Evolutionary conservation across 2,888 invertebrate species (phyloP), one percentile per base, ranked within the genome.

Genomic region (Plusia festucae): DNA sequence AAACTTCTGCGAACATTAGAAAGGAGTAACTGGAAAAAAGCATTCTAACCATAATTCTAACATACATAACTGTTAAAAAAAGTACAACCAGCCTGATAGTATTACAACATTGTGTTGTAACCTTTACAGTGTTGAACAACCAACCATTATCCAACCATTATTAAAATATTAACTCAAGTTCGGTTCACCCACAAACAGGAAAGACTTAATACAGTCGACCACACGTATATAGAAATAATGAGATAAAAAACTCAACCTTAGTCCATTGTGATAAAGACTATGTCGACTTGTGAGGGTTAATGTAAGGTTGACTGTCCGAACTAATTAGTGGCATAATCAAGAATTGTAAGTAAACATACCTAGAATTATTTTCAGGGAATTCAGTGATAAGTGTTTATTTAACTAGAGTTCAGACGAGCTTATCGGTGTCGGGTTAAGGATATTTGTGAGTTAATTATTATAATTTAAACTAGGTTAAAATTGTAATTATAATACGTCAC

Each of bases 151-250:
- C 18, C 16, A 46, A 46, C 46, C 49, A 53, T 67, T 60, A 67
- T 60, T 52, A 59, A 40, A 77, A 60, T 56, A 70, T 53, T 57
- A 59, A 58, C 58, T 27, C 49, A 60, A 51, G 24, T 77, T 60
- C 18, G 70, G 30, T 51, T 56, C 20, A 57, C 61, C 5, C 30
- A 57, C 61, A 73, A 73, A 77, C 73, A 73, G 73, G 73, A 73
- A 73, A 73, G 53, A 56, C 40, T 54, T n/a, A 65, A 5, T 40
- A 40, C 40, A 40, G 5, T 15, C 2, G 13, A 40, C n/a, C 0
- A 40, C 40, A 40, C 40, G 34, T 30, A 30, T 9, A 30, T 30
- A 30, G 30, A 30, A 34, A 34, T 3, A 13, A 13, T 1, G 3
- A 15, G 15, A 13, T 15, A 34, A 13, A n/a, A 40, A 40, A n/a